phyloP scores from a whole-genome alignment of 2,113 vertebrate genomes.

The Grantiella picta region DNA sequence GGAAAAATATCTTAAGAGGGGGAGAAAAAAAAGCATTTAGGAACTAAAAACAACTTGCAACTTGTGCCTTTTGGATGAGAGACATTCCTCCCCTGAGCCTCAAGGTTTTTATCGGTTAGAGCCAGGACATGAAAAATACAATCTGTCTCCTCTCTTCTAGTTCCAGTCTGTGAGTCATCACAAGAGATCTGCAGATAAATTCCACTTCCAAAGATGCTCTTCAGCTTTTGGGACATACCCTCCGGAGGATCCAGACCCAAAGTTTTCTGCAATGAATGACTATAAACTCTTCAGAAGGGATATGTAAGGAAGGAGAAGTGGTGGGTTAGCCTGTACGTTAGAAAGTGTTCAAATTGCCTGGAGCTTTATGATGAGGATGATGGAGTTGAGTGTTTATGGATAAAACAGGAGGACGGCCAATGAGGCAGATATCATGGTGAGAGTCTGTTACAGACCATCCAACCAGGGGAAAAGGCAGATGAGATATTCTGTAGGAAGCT shows the following conservation, averaged over 20 bases:
- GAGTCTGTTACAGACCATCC: background rate
- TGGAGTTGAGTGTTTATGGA: background rate
- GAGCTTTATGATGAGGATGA: background rate
- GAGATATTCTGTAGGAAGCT: background rate
- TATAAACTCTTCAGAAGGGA: background rate
- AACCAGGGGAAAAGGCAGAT: background rate
- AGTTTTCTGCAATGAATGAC: background rate
- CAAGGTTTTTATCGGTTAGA: background rate
- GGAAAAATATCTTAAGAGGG: background rate
- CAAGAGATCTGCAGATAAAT: background rate
- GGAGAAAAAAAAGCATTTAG: background rate
- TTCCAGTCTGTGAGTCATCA: background rate
- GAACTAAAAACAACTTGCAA: background rate
- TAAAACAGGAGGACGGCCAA: background rate
- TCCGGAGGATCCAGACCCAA: background rate
- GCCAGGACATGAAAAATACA: background rate
- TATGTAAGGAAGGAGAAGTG: background rate
- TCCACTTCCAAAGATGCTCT: background rate
- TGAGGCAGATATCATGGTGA: background rate
- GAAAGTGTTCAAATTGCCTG: background rate
- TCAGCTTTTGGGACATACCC: background rate
- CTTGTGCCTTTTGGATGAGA: background rate
- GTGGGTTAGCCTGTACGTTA: background rate
- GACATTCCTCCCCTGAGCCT: background rate
- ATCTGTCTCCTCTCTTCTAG: background rate